Conservation (phyloP, 2,113 vertebrate species). For the Origma solitaria region DNA sequence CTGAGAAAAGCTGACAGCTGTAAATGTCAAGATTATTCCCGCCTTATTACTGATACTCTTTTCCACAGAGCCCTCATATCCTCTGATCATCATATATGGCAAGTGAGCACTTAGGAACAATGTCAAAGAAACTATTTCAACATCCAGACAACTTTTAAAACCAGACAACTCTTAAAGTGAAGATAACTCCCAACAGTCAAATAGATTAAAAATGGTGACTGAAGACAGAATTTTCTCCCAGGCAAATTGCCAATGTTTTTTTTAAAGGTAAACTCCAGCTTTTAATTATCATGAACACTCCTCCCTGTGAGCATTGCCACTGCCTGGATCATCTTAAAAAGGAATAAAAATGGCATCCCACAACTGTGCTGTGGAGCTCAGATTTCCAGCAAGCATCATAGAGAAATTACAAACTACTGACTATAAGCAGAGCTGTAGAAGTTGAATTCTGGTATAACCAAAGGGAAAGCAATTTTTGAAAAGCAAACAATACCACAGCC, state of each 20-base stretch:
- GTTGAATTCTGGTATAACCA: background rate
- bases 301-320: background rate
- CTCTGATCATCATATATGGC: slow-evolving; percentile 18
- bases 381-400: background rate
- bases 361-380: background rate
- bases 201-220: slow-evolving; percentile 51
- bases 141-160: slow-evolving; percentile 36
- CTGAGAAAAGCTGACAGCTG: background rate
- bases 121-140: slow-evolving; percentile 22
- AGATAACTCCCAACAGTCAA: slow-evolving; percentile 3
- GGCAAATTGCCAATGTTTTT: slow-evolving; percentile 40
- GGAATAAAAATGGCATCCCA: slow-evolving; percentile 27
- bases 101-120: slow-evolving; percentile 15
- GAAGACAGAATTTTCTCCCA: slow-evolving; percentile 15
- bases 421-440: background rate
- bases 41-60: background rate
- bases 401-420: background rate
- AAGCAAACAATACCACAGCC: background rate
- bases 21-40: slow-evolving; percentile 14
- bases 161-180: slow-evolving; percentile 8
- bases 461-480: background rate
- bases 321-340: slow-evolving; percentile 28
- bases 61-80: background rate
- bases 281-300: slow-evolving; percentile 60
- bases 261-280: slow-evolving; percentile 44